Conservation (phyloP, 2,113 vertebrate genomes). For the Amphiprion percula region DNA sequence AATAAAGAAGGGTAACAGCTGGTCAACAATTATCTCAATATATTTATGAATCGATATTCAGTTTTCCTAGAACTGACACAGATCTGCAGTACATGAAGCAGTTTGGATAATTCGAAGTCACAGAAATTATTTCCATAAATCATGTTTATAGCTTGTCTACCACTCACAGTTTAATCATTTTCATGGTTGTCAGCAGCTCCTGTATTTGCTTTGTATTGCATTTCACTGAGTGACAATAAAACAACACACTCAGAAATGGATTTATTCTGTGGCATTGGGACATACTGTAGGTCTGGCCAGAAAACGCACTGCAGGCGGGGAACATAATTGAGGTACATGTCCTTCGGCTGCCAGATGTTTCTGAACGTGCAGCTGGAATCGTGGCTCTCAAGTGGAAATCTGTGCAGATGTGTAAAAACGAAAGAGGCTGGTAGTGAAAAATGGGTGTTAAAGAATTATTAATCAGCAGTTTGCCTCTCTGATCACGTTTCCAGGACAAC, state of each 20-base stretch:
- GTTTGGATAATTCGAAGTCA: not conserved
- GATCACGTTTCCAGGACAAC: constrained; percentile 87
- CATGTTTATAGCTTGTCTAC: not conserved
- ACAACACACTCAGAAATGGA: too few relatives aligned
- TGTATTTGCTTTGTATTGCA: not conserved
- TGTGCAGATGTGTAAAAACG: not conserved
- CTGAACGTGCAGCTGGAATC: too few relatives aligned
- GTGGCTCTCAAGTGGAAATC: not conserved
- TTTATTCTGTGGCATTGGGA: too few relatives aligned
- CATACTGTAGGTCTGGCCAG: too few relatives aligned
- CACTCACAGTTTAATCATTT: not conserved
- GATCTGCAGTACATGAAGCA: not conserved
- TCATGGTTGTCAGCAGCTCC: not conserved
- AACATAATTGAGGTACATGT: not conserved
- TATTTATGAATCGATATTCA: not conserved
- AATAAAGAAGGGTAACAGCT: not conserved
- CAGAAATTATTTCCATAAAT: not conserved
- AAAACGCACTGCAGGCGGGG: not conserved
- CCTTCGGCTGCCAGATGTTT: constrained; percentile 16
- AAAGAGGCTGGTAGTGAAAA: not conserved
- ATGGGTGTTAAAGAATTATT: not conserved
- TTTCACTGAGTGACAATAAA: too few relatives aligned
- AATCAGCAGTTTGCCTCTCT: constrained; percentile 20
- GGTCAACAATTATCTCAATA: not conserved
- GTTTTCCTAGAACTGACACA: not conserved